Evolutionary conservation across 2,888 invertebrate genomes (phyloP).

Genomic region (Xanthorhoe spadicearia): DNA sequence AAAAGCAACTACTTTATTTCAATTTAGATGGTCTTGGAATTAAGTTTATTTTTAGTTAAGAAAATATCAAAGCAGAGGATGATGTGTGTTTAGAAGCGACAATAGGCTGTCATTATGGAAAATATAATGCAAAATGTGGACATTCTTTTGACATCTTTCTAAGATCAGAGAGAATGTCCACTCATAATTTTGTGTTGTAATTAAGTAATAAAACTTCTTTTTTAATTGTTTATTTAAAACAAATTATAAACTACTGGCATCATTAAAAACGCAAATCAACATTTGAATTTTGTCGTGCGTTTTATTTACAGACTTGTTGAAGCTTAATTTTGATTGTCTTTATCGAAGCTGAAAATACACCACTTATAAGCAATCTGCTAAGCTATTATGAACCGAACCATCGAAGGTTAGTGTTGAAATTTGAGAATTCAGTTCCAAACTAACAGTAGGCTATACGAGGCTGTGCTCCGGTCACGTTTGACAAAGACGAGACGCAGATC

Average conservation of each 20-base stretch:
- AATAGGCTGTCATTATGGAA: no score
- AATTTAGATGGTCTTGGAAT: background rate
- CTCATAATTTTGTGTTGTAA: no score
- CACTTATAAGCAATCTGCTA: background rate
- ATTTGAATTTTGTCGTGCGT: conserved; percentile 12
- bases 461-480: conserved; percentile 66
- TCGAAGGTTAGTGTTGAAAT: background rate
- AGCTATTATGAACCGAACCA: conserved; percentile 13
- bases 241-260: no score
- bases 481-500: conserved; percentile 68
- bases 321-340: conserved; percentile 16
- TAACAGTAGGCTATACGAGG: conserved; percentile 18
- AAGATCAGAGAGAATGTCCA: no score
- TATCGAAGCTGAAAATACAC: conserved; percentile 17
- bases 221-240: no score
- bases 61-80: background rate
- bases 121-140: no score
- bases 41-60: background rate
- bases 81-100: no score
- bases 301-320: conserved; percentile 17
- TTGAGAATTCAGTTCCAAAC: conserved; percentile 12
- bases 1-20: background rate
- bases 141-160: no score
- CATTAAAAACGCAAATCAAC: background rate
- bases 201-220: no score